These are phyloP conservation scores for Germaria angustata DNA, from an alignment of 2,888 invertebrate genomes.

Conservation along the genomic window DNA sequence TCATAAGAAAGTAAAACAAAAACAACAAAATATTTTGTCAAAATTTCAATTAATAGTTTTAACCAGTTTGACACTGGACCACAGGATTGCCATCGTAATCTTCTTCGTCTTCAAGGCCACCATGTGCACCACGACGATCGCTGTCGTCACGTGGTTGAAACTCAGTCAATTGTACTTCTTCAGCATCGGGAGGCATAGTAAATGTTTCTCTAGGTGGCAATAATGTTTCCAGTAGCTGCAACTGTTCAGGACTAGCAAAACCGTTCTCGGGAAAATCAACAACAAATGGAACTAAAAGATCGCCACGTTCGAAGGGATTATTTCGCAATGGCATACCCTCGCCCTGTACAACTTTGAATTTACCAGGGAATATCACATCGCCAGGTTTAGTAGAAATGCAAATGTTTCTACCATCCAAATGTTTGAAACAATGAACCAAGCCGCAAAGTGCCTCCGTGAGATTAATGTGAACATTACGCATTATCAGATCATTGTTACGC, in stretches of 20 bases:
- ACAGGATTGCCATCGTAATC: slow-evolving; percentile 71
- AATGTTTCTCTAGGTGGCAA: slow-evolving; percentile 87
- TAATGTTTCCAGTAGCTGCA: slow-evolving; percentile 86
- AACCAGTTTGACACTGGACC: slow-evolving; percentile 76
- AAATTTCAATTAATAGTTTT: slow-evolving; percentile 42
- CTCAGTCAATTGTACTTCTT: slow-evolving; percentile 91
- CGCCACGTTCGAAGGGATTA: slow-evolving; percentile 92
- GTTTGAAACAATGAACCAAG: slow-evolving; percentile 90
- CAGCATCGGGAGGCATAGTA: slow-evolving; percentile 88
- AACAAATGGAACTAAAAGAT: slow-evolving; percentile 92
- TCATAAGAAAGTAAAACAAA: background rate
- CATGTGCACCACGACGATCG: slow-evolving; percentile 56
- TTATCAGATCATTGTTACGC: slow-evolving; percentile 86
- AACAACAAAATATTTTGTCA: background rate
- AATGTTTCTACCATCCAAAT: slow-evolving; percentile 92
- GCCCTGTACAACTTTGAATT: slow-evolving; percentile 87
- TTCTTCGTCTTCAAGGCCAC: slow-evolving; percentile 72
- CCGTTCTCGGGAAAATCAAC: slow-evolving; percentile 91
- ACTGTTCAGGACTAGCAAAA: slow-evolving; percentile 85
- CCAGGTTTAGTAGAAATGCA: slow-evolving; percentile 89
- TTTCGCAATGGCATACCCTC: slow-evolving; percentile 95
- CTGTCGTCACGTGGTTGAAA: slow-evolving; percentile 84
- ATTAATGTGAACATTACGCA: slow-evolving; percentile 86
- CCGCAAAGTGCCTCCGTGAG: slow-evolving; percentile 96
- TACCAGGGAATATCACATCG: slow-evolving; percentile 90